Evolutionary conservation across 2,797 vertebrate genomes (phyloP), one percentile per base, ranked within the genome.

Genomic region (Poecilia velifera): DNA sequence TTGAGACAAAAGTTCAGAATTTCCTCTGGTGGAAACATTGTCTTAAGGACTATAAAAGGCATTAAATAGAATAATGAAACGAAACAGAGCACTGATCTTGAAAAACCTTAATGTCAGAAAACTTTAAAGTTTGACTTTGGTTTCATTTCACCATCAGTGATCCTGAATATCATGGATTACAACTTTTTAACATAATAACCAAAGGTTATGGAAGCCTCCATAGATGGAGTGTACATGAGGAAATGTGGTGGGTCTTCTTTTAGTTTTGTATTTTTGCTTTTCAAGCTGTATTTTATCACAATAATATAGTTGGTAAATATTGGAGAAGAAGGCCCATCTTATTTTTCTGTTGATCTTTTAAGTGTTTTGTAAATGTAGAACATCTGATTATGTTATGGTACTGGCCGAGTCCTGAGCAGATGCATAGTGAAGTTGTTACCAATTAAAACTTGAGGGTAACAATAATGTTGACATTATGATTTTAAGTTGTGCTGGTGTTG

Each of bases 301-400:
- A 22, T 9, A 43, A 12, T 22, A 66, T 43, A 45, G 68, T 71
- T 45, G n/a, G 41, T 45, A 45, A n/a, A 71, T 45, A 45, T 71
- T 71, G 13, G 68, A n/a, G 2, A 71, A 45, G 25, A 16, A 16
- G 68, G 8, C 64, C 9, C 34, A 22, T 22, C 16, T 71, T 45
- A 25, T 18, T 45, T 71, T 16, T 34, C 18, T 64, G 77, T 31
- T 20, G 2, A 66, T 66, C 62, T 59, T 59, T 59, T 36, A 20
- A 20, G 18, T 25, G 14, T 41, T 74, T 62, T 6, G 51, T 68
- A 74, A 72, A 73, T 68, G 34, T 43, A 59, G 22, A 18, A 49
- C 25, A 14, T 49, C 1, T 57, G 14, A 34, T 73, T 66, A 66
- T 84, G 43, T 76, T 83, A 59, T 70, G 66, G 46, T 78, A 71